A percentile compares a stretch with the other conserved stretches of the same genome.
Conservation (phyloP, 2,797 vertebrate species). For the Macrochelys suwanniensis region DNA sequence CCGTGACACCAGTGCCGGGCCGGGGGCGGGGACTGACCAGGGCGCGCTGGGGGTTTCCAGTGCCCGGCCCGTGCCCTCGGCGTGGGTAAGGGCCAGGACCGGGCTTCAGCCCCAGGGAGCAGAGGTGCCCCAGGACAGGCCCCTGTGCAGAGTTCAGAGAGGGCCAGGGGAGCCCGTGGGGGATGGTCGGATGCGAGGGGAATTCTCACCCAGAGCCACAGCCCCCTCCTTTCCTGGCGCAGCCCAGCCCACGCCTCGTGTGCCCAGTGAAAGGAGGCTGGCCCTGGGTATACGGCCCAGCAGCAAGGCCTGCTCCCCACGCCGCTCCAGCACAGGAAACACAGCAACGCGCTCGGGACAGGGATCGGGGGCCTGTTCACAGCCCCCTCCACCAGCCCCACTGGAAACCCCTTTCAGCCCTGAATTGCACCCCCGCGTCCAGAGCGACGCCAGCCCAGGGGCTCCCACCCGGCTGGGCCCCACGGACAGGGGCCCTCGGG, state of each 20-base stretch:
- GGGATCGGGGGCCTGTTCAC: not conserved
- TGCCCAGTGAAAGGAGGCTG: too few relatives aligned
- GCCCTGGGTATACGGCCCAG: too few relatives aligned
- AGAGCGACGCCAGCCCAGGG: accelerated
- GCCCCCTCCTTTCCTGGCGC: too few relatives aligned
- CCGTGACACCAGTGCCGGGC: not conserved
- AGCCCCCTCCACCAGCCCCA: not conserved
- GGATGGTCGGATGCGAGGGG: too few relatives aligned
- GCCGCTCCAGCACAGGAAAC: not conserved
- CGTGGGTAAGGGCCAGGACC: too few relatives aligned
- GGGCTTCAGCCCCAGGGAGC: too few relatives aligned
- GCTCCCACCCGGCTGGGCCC: not conserved
- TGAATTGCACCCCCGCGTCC: conserved; percentile 8
- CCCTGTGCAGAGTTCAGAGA: not conserved
- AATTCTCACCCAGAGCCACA: not conserved
- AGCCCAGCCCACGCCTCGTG: not conserved
- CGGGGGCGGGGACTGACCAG: not conserved
- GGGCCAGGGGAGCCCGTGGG: too few relatives aligned
- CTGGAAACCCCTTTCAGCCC: conserved; percentile 48
- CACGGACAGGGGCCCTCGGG: not conserved
- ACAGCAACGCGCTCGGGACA: not conserved
- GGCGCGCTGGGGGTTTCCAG: not conserved
- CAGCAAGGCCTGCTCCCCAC: not conserved
- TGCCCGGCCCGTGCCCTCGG: not conserved
- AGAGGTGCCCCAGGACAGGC: too few relatives aligned